Base-by-base conservation (phyloP, 1,140 invertebrate species). In the Anastatus disparis region DNA sequence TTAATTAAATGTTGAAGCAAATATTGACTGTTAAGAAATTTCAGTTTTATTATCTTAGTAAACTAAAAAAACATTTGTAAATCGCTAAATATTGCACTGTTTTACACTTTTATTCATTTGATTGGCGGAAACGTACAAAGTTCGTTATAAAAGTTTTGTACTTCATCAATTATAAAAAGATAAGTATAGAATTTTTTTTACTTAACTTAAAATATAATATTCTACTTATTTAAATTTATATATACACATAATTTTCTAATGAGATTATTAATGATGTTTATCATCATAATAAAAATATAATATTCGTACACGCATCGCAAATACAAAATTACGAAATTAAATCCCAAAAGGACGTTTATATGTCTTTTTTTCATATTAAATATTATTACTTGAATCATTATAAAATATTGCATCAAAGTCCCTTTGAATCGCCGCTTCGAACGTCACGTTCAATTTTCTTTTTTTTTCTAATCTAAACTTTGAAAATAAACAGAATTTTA, bases 391-490 rank as follows among this genome's bases (percentile, higher is more conserved):
- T 22, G 12, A 17, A 8, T 13, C 13, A 40, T 38, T 53, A 31
- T 52, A 17, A 15, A 69, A 52, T 62, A 70, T 70, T 70, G 48
- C 56, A 70, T 46, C 4, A 35, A 31, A 44, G 50, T 70, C 58
- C 58, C 58, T 55, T n/a, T 63, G 31, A 55, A 58, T 50, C 17
- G 20, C 17, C 31, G 15, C 50, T 50, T 58, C 17, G 67, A 70
- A 62, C 27, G 10, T 70, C 50, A 9, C 58, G 26, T 70, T 55
- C 38, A 48, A 70, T 70, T 70, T 63, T 62, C 67, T 61, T 17
- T 35, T 20, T 4, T 6, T 9, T 50, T 50, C 15, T 31, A 56
- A 24, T n/a, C 17, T 67, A 1, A n/a, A 31, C 15, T 44, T 10
- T 20, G 3, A 2, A 6, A 62, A 24, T 17, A 12, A 20, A 27